Base-by-base conservation (phyloP, 2,888 invertebrate species). In the Drosophila dives region DNA sequence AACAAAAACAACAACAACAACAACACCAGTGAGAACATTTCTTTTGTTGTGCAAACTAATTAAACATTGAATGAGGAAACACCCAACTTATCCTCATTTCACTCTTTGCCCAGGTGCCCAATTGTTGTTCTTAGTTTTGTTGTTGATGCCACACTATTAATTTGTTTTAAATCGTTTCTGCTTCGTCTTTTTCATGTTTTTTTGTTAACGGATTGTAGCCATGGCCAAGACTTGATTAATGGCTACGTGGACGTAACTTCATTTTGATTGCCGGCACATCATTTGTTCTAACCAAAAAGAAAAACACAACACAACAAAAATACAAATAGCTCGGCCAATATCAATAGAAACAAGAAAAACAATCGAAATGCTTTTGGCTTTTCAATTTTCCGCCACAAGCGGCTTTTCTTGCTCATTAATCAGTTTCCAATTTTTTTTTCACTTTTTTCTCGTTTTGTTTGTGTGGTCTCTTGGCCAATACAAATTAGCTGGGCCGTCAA, bases 181-280 rank as follows among this genome's bases (percentile, higher is more conserved):
- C 45, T 45, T 7, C 20, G 20, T 15, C 7, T 84, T 75, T 72
- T 76, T 23, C 36, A 32, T 32, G 3, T 48, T 36, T 23, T 54
- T 38, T 40, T 48, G 53, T 54, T 23, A 73, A 72, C 61, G 58
- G 61, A 54, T 62, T 67, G 59, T 15, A 55, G 40, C 45, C 38
- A 23, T 17, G 63, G 53, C 56, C 56, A 40, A 49, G 62, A 71
- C 71, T 75, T 85, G 85, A 85, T 85, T 85, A 89, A 85, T 85
- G 88, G 76, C 75, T 71, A 64, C 54, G 54, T 64, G 90, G 66
- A 85, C 80, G 90, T 89, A 87, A 85, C 88, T 89, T 87, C 89
- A 82, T 89, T 85, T 89, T 85, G 85, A 85, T 85, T 74, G 88
- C 89, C 69, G 76, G 68, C 89, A 87, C 88, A 89, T 85, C 90